Evolutionary conservation across 2,797 vertebrate genomes (phyloP).

Genomic region (Megalops cyprinoides): DNA sequence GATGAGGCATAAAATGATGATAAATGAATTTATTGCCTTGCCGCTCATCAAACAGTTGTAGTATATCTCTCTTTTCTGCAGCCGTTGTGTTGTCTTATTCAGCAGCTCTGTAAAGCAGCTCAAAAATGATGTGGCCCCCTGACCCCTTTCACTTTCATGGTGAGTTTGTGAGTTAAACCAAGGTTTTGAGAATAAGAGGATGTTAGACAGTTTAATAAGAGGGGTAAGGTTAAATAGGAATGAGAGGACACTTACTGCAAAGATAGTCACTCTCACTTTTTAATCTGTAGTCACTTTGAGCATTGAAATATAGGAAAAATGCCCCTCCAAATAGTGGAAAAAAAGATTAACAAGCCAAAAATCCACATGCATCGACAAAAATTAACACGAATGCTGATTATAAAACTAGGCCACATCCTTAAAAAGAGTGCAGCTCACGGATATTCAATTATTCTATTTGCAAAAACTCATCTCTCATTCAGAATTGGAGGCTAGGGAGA

Average conservation of each 20-base stretch:
- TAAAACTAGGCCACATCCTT: slow-evolving; percentile 45
- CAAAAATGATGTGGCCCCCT: slow-evolving; percentile 67
- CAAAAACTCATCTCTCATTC: slow-evolving; percentile 59
- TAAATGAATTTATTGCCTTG: slow-evolving; percentile 99
- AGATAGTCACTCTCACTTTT: slow-evolving; percentile 77
- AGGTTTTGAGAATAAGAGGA: slow-evolving; percentile 66
- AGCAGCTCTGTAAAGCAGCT: slow-evolving; percentile 60
- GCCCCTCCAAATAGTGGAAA: slow-evolving; percentile 46
- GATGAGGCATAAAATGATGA: slow-evolving; percentile 99
- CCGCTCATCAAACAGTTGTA: slow-evolving; percentile 93
- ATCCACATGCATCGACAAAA: slow-evolving; percentile 49
- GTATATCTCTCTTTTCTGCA: slow-evolving; percentile 84
- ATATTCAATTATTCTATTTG: slow-evolving; percentile 44
- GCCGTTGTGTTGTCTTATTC: slow-evolving; percentile 70
- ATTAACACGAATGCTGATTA: slow-evolving; percentile 45
- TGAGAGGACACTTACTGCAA: slow-evolving; percentile 76
- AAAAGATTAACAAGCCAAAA: slow-evolving; percentile 11
- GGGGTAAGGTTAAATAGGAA: slow-evolving; percentile 72
- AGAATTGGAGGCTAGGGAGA: slow-evolving; percentile 51
- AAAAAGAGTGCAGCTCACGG: slow-evolving; percentile 45
- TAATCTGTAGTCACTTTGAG: slow-evolving; percentile 77
- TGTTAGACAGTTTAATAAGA: slow-evolving; percentile 82
- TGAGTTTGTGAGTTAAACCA: slow-evolving; percentile 72
- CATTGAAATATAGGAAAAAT: slow-evolving; percentile 69
- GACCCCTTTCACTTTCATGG: slow-evolving; percentile 80